Conservation (phyloP, 2,888 invertebrate genomes). For the Andricus curvator region DNA sequence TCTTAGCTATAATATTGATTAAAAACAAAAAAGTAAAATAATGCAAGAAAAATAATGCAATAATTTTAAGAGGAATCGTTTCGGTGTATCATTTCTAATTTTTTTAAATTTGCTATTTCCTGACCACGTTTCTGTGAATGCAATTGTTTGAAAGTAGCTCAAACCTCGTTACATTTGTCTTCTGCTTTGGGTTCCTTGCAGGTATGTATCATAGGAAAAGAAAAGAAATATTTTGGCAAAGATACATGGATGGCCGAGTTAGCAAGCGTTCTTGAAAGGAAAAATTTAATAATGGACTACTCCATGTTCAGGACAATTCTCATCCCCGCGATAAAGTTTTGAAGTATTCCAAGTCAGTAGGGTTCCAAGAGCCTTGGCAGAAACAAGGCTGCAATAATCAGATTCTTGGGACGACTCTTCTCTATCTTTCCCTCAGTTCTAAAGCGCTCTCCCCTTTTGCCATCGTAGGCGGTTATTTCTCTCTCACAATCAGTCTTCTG, state of each 20-base stretch:
- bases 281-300: conserved; percentile 66
- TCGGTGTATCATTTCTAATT: too few relatives aligned
- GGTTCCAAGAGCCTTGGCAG: conserved; percentile 59
- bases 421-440: conserved; percentile 29
- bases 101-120: too few relatives aligned
- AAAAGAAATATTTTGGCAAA: not conserved
- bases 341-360: conserved; percentile 62
- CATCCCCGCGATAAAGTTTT: conserved; percentile 61
- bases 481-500: not conserved
- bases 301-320: conserved; percentile 47
- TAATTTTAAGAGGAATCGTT: too few relatives aligned
- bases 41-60: too few relatives aligned
- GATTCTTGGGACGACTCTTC: conserved; percentile 62
- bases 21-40: too few relatives aligned
- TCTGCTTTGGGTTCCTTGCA: too few relatives aligned
- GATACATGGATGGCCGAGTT: not conserved
- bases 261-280: conserved; percentile 31
- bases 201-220: not conserved
- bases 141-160: too few relatives aligned
- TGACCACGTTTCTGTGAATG: too few relatives aligned
- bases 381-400: conserved; percentile 71
- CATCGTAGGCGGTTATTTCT: not conserved
- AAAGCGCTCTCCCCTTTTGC: not conserved
- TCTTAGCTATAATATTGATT: too few relatives aligned
- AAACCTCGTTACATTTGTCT: too few relatives aligned